Percentiles rank a stretch among this genome's conserved stretches.
These are phyloP conservation scores for Nyleta sp. DNA, from an alignment of 2,888 invertebrate genomes.

Conservation along the genomic window DNA sequence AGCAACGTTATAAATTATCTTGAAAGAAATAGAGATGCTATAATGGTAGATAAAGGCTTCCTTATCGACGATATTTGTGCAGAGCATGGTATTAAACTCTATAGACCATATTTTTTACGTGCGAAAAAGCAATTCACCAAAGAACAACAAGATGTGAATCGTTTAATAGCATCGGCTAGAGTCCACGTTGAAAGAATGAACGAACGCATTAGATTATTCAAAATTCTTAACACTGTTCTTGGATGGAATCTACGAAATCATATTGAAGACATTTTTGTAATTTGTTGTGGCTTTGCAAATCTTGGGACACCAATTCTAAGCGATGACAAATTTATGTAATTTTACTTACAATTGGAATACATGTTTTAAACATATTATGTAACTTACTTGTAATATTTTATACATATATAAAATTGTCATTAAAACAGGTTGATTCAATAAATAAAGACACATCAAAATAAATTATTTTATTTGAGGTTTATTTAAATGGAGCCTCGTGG, in stretches of 20 bases:
- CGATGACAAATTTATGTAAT: no score
- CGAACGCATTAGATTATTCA: slow-evolving; percentile 33
- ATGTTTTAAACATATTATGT: no score
- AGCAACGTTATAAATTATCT: slow-evolving; percentile 33
- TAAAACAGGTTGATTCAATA: no score
- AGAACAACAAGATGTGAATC: slow-evolving; percentile 25
- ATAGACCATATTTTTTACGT: slow-evolving; percentile 51
- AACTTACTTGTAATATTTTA: no score
- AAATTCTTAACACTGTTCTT: slow-evolving; percentile 31
- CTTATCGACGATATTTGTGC: slow-evolving; percentile 50
- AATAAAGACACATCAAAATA: no score
- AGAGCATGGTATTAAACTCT: slow-evolving; percentile 23
- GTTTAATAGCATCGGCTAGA: slow-evolving; percentile 44
- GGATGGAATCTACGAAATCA: slow-evolving; percentile 11
- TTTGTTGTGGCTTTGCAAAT: slow-evolving; percentile 50
- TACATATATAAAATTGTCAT: no score
- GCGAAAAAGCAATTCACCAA: slow-evolving; percentile 45
- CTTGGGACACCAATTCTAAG: slow-evolving; percentile 32
- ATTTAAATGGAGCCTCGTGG: no score
- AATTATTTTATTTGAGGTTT: no score
- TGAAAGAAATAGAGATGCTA: slow-evolving; percentile 52
- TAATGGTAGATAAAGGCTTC: slow-evolving; percentile 28
- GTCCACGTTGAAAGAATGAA: slow-evolving; percentile 59
- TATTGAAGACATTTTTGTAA: slow-evolving; percentile 48
- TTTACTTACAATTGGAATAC: no score